Evolutionary conservation across 2,113 vertebrate species (phyloP), one percentile per base, ranked within the genome.

Genomic region (Ptilorrhoa leucosticta): DNA sequence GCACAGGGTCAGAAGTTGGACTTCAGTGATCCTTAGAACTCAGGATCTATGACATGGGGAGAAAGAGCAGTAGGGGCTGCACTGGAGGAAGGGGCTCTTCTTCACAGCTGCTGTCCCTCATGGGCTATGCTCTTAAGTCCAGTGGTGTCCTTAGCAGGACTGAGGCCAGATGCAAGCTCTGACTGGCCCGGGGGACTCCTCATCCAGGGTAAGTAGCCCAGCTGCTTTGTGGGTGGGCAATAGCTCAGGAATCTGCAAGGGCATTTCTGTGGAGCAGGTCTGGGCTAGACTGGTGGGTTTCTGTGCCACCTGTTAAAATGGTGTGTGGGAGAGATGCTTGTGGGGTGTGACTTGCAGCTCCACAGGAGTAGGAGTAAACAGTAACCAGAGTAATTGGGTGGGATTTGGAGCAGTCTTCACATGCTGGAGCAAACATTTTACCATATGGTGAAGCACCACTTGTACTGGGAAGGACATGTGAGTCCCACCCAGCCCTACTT

Each of bases 31-130:
- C n/a, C 28, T 60, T 50, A 50, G 42, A 48, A 35, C 16, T 66
- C 10, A 11, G 26, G 11, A 31, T 50, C 13, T 66, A 37, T 66
- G 60, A 15, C 28, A 12, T 17, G 15, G 27, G 48, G 9, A 22
- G 27, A 35, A 15, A 27, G 40, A 0, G 0, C 2, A 3, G 15
- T 6, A 3, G 6, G 24, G 22, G 15, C 10, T 12, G 18, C 3
- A 5, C 6, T 9, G 33, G 7, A 31, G 6, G 21, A 4, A 3
- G 14, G 13, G 39, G 7, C 4, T 11, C 13, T 64, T 42, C 16
- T 64, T 42, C 17, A 7, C 21, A 23, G 48, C 44, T 40, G 22
- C 5, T 18, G 11, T 15, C 3, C 13, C 10, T 24, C 1, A 0
- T 0, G 15, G 26, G 30, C 17, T 63, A 21, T 28, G 15, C 6